Percentiles rank a stretch among this genome's conserved stretches.
These are phyloP conservation scores for Philereme vetulata DNA, from an alignment of 2,888 invertebrate species.

Conservation along the genomic window DNA sequence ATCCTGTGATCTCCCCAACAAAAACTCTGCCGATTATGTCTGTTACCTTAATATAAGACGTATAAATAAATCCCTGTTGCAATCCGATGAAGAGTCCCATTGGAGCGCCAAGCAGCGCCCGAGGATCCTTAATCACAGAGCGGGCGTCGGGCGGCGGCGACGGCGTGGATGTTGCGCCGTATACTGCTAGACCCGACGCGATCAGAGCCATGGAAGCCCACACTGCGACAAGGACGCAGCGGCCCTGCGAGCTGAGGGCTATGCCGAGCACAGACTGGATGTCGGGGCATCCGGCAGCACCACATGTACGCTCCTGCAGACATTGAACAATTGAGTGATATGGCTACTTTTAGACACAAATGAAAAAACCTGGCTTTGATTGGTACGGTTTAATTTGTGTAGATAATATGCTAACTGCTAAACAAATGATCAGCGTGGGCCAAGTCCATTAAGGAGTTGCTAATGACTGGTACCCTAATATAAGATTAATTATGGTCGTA, in stretches of 20 bases:
- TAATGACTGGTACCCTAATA: no score
- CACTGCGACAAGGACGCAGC: slow-evolving; percentile 60
- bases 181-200: slow-evolving; percentile 63
- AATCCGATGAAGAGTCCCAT: slow-evolving; percentile 92
- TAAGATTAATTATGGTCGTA: no score
- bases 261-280: slow-evolving; percentile 61
- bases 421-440: no score
- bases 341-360: not conserved
- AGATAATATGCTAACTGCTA: no score
- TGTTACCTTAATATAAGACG: slow-evolving; percentile 90
- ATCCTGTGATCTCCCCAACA: not conserved
- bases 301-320: slow-evolving; percentile 68
- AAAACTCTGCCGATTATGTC: not conserved
- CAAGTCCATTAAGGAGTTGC: no score
- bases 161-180: slow-evolving; percentile 64
- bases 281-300: slow-evolving; percentile 73
- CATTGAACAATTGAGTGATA: not conserved
- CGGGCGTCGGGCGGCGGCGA: slow-evolving; percentile 67
- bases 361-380: no score
- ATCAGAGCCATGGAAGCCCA: slow-evolving; percentile 66
- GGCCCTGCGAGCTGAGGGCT: slow-evolving; percentile 64
- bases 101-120: slow-evolving; percentile 88
- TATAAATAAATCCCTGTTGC: slow-evolving; percentile 93
- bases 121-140: slow-evolving; percentile 82
- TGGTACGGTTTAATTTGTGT: no score